A percentile compares a stretch with the other conserved stretches of the same genome.
These are phyloP conservation scores for Lichenostomus cassidix DNA, from an alignment of 2,113 vertebrate species.

Conservation along the genomic window DNA sequence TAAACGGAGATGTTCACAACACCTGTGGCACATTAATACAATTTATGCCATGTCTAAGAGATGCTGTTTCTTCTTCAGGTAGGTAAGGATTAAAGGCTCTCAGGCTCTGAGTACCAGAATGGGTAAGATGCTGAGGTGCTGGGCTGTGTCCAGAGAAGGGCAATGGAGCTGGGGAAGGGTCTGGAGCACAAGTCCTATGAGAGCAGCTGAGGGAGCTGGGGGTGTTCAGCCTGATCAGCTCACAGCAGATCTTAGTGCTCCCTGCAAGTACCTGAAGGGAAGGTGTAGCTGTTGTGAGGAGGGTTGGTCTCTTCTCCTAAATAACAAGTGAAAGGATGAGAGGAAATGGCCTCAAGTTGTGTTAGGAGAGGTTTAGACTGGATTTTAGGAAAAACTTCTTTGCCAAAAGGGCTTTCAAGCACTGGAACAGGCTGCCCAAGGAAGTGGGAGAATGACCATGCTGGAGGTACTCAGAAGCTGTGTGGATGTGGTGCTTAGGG, in stretches of 20 bases:
- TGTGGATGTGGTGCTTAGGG: neutral
- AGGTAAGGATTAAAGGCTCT: neutral
- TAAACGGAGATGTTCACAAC: neutral
- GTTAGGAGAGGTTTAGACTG: neutral
- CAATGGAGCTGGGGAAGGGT: accelerated
- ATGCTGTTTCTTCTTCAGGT: neutral
- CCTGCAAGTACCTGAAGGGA: neutral
- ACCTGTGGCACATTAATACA: neutral
- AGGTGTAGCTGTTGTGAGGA: accelerated
- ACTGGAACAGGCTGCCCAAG: too few species aligned
- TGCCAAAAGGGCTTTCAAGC: neutral
- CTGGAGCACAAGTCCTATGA: neutral
- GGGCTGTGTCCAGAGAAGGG: neutral
- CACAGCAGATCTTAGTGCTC: neutral
- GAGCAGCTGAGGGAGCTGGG: neutral
- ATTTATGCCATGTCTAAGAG: neutral
- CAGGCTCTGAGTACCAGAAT: neutral
- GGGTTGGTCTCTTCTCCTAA: neutral
- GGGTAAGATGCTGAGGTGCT: neutral
- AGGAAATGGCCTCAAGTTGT: neutral
- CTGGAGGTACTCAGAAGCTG: neutral
- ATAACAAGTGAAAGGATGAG: neutral
- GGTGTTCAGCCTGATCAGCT: accelerated
- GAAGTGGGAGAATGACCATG: too few species aligned
- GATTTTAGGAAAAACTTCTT: neutral